A percentile compares a stretch with the other conserved stretches of the same genome.
These are phyloP conservation scores for Camponotus vicinus DNA, from an alignment of 1,140 invertebrate genomes.

Conservation along the genomic window DNA sequence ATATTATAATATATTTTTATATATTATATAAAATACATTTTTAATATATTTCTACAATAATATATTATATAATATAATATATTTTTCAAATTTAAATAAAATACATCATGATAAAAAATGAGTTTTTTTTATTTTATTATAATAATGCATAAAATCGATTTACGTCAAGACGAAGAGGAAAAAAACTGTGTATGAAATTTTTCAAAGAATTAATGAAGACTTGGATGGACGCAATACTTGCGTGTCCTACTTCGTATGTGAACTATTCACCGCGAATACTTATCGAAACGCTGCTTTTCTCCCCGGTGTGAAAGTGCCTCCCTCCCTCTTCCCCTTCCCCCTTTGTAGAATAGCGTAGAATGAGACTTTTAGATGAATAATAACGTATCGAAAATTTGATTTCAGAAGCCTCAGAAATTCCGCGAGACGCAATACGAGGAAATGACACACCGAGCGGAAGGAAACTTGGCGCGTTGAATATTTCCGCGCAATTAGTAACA, in stretches of 20 bases:
- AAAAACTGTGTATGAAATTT: slow-evolving; percentile 62
- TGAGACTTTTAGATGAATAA: slow-evolving; percentile 66
- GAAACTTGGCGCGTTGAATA: slow-evolving; percentile 66
- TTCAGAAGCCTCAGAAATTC: slow-evolving; percentile 33
- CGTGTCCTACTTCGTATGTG: slow-evolving; percentile 78
- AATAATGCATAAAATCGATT: neutral
- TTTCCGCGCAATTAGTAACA: slow-evolving; percentile 72
- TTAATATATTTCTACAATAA: too few species aligned
- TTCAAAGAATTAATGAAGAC: slow-evolving; percentile 69
- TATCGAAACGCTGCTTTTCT: slow-evolving; percentile 82
- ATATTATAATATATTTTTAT: too few species aligned
- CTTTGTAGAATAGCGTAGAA: slow-evolving; percentile 58
- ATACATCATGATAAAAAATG: neutral
- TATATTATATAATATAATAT: neutral
- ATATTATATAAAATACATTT: neutral
- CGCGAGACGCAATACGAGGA: slow-evolving; percentile 65
- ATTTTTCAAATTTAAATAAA: neutral
- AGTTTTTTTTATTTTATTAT: neutral
- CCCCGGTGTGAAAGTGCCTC: slow-evolving; percentile 80
- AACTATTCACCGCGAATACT: slow-evolving; percentile 83
- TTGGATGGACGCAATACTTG: slow-evolving; percentile 55
- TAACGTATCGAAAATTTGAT: slow-evolving; percentile 53
- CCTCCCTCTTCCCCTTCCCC: neutral
- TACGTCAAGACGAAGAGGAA: neutral
- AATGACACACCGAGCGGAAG: slow-evolving; percentile 66